A percentile compares a stretch with the other conserved stretches of the same genome.
Conservation (phyloP, 2,888 invertebrate genomes). For the Drosophila nr. fundita region DNA sequence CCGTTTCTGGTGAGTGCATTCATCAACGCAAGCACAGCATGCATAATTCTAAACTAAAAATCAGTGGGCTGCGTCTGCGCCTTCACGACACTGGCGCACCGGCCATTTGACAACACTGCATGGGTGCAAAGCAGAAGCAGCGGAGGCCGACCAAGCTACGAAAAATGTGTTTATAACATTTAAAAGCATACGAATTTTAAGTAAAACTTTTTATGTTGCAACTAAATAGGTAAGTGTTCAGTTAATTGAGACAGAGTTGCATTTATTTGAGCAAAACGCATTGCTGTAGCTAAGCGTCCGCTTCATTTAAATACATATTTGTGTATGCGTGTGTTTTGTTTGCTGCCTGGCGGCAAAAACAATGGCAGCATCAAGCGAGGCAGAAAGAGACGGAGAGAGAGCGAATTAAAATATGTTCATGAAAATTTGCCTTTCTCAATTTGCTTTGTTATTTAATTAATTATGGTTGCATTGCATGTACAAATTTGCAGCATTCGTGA, state of each 20-base stretch:
- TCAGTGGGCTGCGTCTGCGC: constrained; percentile 54
- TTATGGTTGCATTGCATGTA: neutral
- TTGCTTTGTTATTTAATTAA: neutral
- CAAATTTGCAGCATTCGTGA: constrained; percentile 10
- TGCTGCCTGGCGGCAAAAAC: constrained; percentile 60
- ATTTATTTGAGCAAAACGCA: neutral
- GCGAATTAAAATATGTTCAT: neutral
- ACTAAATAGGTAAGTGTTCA: constrained; percentile 25
- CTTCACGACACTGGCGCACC: constrained; percentile 24
- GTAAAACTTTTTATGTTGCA: neutral
- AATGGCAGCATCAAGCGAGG: constrained; percentile 38
- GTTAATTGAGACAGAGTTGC: neutral
- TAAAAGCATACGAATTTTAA: neutral
- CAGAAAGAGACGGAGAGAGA: neutral
- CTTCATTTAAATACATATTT: neutral
- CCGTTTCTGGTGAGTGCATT: constrained; percentile 25
- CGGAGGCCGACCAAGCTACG: constrained; percentile 5
- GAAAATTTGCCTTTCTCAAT: neutral
- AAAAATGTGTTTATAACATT: constrained; percentile 22
- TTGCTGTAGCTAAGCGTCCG: neutral
- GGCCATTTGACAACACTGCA: constrained; percentile 5
- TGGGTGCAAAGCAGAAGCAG: constrained; percentile 12
- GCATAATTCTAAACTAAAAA: constrained; percentile 9
- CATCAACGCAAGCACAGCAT: neutral
- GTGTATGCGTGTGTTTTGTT: neutral